Evolutionary conservation across 2,113 vertebrate species (phyloP).

Genomic region (Acrocephalus kingi): DNA sequence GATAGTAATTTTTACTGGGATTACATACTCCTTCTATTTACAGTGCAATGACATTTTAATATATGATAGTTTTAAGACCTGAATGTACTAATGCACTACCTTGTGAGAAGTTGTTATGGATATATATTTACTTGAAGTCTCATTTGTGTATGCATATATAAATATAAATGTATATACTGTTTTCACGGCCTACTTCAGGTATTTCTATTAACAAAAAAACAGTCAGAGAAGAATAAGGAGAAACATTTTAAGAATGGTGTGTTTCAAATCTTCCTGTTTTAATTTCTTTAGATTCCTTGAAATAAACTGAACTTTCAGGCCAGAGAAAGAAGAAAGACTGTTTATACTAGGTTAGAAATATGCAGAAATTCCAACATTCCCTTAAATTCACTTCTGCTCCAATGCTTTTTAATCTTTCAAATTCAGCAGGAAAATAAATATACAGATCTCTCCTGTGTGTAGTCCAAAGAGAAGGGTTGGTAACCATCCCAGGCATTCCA

Average conservation of each 20-base stretch:
- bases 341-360: not conserved
- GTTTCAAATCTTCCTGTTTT: not conserved
- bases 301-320: not conserved
- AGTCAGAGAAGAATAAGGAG: not conserved
- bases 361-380: not conserved
- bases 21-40: not conserved
- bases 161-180: not conserved
- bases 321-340: not conserved
- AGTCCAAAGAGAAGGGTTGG: not conserved
- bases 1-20: not conserved
- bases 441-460: not conserved
- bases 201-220: not conserved
- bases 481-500: not conserved
- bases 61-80: not conserved
- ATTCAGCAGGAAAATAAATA: not conserved
- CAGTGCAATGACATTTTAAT: not conserved
- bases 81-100: not conserved
- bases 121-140: not conserved
- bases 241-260: not conserved
- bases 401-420: not conserved
- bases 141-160: not conserved
- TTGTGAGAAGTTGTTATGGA: not conserved
- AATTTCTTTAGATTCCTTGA: not conserved
- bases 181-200: not conserved
- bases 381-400: not conserved